These are phyloP conservation scores for Acanthococcus lagerstroemiae DNA, from an alignment of 2,888 invertebrate genomes.

Conservation along the genomic window DNA sequence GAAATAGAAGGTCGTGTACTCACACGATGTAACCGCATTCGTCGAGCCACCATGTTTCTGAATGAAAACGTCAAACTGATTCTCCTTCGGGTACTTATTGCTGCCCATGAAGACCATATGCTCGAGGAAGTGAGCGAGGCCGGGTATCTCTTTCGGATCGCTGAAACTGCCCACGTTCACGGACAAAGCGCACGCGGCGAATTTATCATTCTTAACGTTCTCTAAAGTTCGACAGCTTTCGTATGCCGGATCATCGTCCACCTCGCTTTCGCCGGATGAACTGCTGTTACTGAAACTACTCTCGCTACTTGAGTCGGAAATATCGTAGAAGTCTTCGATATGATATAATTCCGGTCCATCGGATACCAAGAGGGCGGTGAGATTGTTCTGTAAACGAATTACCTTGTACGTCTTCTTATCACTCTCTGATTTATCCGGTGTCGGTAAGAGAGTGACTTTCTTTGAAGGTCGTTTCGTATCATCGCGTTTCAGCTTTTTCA, in stretches of 20 bases:
- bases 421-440: constrained; percentile 60
- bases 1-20: constrained; percentile 82
- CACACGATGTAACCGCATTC: constrained; percentile 80
- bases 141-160: constrained; percentile 65
- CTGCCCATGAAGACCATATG: constrained; percentile 96
- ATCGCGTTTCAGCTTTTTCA: constrained; percentile 24
- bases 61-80: constrained; percentile 70
- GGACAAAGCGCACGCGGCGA: constrained; percentile 43
- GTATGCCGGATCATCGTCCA: constrained; percentile 24
- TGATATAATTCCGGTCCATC: constrained; percentile 33
- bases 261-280: not conserved
- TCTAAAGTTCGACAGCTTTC: constrained; percentile 20
- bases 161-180: constrained; percentile 69
- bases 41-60: constrained; percentile 75
- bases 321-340: constrained; percentile 17
- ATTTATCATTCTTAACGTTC: constrained; percentile 16
- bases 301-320: constrained; percentile 9
- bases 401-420: constrained; percentile 61
- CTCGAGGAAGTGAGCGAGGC: constrained; percentile 75
- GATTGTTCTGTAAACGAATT: constrained; percentile 36
- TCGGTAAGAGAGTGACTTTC: constrained; percentile 37
- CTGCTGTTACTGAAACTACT: not conserved
- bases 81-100: constrained; percentile 75
- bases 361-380: constrained; percentile 37
- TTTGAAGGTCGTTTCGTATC: not conserved